These are phyloP conservation scores for Drosophila koepferae DNA, from an alignment of 2,888 invertebrate species.

Conservation along the genomic window DNA sequence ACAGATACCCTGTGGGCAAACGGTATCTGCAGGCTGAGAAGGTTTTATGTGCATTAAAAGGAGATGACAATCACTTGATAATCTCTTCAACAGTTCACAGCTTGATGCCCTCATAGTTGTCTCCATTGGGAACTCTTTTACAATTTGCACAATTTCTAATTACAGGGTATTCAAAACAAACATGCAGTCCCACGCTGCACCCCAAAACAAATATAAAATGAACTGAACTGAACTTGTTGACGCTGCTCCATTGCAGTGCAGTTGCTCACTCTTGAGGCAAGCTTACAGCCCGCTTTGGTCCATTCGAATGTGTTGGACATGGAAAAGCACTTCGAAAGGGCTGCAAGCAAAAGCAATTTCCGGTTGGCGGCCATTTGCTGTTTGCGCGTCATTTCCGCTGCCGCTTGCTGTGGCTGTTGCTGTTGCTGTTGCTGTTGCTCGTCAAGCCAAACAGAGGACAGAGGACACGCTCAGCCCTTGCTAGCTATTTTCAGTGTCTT, in stretches of 20 bases:
- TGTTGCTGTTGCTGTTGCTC: slow-evolving; percentile 9
- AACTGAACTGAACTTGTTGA: slow-evolving; percentile 35
- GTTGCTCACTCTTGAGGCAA: background rate
- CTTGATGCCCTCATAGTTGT: background rate
- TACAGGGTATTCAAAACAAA: slow-evolving; percentile 11
- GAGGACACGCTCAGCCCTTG: background rate
- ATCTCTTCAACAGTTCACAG: no score
- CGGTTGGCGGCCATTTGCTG: slow-evolving; percentile 63
- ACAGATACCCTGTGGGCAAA: background rate
- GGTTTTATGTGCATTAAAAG: background rate
- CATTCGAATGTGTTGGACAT: slow-evolving; percentile 37
- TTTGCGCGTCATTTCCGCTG: slow-evolving; percentile 70
- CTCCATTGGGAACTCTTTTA: background rate
- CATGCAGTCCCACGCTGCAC: background rate
- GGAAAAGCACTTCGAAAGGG: slow-evolving; percentile 60
- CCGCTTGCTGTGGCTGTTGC: slow-evolving; percentile 3
- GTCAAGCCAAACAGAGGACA: background rate
- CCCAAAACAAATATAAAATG: background rate
- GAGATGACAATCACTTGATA: background rate
- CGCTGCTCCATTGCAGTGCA: slow-evolving; percentile 8
- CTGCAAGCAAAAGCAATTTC: slow-evolving; percentile 67
- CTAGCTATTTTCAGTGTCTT: slow-evolving; percentile 1
- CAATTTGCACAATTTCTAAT: background rate
- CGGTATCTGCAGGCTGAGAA: no score
- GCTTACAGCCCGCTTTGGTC: background rate